phyloP scores from a whole-genome alignment of 2,888 invertebrate species.

The Parnassius apollo region DNA sequence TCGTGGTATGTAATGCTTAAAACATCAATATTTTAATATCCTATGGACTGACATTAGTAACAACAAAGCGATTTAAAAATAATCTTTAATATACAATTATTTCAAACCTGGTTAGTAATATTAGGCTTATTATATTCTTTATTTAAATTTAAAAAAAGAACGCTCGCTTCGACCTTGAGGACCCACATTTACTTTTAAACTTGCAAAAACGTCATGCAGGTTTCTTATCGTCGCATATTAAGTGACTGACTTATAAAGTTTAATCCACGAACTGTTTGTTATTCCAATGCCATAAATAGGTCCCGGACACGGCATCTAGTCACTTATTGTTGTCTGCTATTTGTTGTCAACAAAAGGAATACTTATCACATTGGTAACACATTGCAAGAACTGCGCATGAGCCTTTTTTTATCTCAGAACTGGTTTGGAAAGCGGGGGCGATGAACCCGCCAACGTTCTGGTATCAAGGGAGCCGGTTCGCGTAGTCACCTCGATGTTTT shows the following conservation, averaged over 20 bases:
- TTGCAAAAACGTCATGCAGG: conserved; percentile 17
- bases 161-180: conserved; percentile 15
- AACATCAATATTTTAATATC: too few relatives aligned
- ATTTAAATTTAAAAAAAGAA: conserved; percentile 5
- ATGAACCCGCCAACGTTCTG: conserved; percentile 60
- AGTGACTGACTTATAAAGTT: conserved; percentile 21
- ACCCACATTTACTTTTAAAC: conserved; percentile 15
- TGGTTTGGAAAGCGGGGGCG: conserved; percentile 73
- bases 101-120: too few relatives aligned
- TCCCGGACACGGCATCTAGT: conserved; percentile 39
- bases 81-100: too few relatives aligned
- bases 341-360: conserved; percentile 41
- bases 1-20: too few relatives aligned
- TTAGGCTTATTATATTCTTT: too few relatives aligned
- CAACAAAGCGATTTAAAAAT: too few relatives aligned
- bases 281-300: conserved; percentile 44
- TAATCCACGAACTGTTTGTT: conserved; percentile 32
- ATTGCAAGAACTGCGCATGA: conserved; percentile 41
- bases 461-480: conserved; percentile 54
- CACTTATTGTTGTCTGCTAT: conserved; percentile 43
- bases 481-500: conserved; percentile 35
- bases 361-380: conserved; percentile 36
- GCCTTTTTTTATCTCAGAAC: conserved; percentile 58
- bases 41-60: too few relatives aligned
- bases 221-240: conserved; percentile 9